A percentile compares a stretch with the other conserved stretches of the same genome.
These are phyloP conservation scores for Acipenser oxyrinchus DNA, from an alignment of 2,797 vertebrate genomes.

Conservation along the genomic window DNA sequence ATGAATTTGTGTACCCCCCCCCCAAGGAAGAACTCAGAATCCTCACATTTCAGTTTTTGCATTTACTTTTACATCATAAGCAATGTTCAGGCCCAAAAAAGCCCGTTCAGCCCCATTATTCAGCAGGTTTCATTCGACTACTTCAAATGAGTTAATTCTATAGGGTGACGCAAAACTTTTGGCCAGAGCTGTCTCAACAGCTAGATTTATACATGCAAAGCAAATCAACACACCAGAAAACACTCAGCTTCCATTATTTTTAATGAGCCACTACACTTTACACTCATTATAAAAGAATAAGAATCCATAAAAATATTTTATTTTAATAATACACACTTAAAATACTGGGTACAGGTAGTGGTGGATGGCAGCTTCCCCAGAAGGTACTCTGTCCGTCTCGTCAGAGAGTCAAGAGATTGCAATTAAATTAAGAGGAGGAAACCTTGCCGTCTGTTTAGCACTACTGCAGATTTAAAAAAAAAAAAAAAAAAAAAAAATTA, in stretches of 20 bases:
- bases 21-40: too few relatives aligned
- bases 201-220: too few relatives aligned
- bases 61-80: too few relatives aligned
- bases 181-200: too few relatives aligned
- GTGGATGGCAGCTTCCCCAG: slow-evolving; percentile 38
- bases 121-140: too few relatives aligned
- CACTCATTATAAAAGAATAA: slow-evolving; percentile 82
- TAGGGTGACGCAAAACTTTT: too few relatives aligned
- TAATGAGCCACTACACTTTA: slow-evolving; percentile 71
- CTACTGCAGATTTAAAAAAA: slow-evolving; percentile 24
- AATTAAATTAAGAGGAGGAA: slow-evolving; percentile 15
- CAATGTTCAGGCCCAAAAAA: too few relatives aligned
- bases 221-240: too few relatives aligned
- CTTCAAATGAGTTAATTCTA: too few relatives aligned
- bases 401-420: slow-evolving; percentile 24
- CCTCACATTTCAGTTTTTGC: too few relatives aligned
- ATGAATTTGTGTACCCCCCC: too few relatives aligned
- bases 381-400: neutral
- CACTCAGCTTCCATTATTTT: slow-evolving; percentile 45
- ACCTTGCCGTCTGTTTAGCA: slow-evolving; percentile 26
- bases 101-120: too few relatives aligned
- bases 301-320: slow-evolving; percentile 91
- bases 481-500: slow-evolving; percentile 26
- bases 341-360: slow-evolving; percentile 63
- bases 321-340: slow-evolving; percentile 82